phyloP scores from a whole-genome alignment of 2,888 invertebrate genomes.

The Mimumesa dahlbomi region DNA sequence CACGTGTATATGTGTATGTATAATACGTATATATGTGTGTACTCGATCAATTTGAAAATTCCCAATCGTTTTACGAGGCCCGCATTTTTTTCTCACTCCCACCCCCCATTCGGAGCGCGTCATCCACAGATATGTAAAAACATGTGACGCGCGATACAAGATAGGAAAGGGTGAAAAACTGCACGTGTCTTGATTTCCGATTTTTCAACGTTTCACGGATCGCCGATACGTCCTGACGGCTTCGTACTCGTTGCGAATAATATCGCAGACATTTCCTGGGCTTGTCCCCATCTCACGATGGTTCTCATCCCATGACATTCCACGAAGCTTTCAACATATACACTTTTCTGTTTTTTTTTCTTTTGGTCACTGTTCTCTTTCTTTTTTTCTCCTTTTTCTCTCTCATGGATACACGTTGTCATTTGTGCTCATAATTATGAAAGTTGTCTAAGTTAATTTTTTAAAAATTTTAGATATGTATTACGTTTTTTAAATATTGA shows the following conservation, averaged over 20 bases:
- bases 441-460: no score
- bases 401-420: slow-evolving; percentile 23
- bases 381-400: no score
- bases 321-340: background rate
- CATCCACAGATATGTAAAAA: no score
- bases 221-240: slow-evolving; percentile 43
- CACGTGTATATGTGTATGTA: no score
- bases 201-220: slow-evolving; percentile 46
- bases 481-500: no score
- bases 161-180: slow-evolving; percentile 25
- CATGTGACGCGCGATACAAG: slow-evolving; percentile 10
- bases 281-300: slow-evolving; percentile 1
- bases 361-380: background rate
- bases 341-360: background rate
- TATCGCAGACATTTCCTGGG: slow-evolving; percentile 44
- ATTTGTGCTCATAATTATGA: no score
- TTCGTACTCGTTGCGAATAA: slow-evolving; percentile 48
- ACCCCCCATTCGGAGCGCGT: no score
- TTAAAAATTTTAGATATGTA: no score
- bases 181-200: slow-evolving; percentile 46
- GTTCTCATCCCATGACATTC: slow-evolving; percentile 19
- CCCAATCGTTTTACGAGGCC: no score
- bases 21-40: no score
- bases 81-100: background rate
- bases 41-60: no score